phyloP scores from a whole-genome alignment of 2,113 vertebrate species.

The Dermatemys mawii region DNA sequence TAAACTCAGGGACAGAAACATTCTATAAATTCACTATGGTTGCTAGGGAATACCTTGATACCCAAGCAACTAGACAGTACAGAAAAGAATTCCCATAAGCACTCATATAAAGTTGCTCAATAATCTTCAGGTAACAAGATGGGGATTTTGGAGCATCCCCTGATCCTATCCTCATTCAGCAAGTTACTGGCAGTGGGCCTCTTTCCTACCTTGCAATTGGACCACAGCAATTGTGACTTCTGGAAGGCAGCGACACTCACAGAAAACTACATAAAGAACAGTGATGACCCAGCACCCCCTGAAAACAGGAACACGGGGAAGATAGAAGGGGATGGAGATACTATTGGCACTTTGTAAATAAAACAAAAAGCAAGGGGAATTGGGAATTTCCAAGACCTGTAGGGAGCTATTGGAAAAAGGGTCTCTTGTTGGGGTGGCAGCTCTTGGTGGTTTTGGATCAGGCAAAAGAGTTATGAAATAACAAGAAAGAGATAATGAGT shows the following conservation, averaged over 20 bases:
- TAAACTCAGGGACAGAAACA: not conserved
- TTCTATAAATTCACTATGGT: not conserved
- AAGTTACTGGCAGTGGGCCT: not conserved
- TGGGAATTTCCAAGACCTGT: not conserved
- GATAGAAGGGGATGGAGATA: not conserved
- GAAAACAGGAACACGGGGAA: not conserved
- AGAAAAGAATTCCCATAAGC: not conserved
- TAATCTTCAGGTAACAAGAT: not conserved
- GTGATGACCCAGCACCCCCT: not conserved
- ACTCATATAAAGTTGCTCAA: not conserved
- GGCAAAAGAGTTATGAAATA: not conserved
- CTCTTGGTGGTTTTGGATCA: not conserved
- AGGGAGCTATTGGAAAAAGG: not conserved
- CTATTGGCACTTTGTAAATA: not conserved
- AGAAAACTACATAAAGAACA: not conserved
- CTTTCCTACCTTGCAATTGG: fast-evolving
- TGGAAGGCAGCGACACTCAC: not conserved
- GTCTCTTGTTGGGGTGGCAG: not conserved
- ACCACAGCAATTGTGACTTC: fast-evolving
- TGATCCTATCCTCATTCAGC: not conserved
- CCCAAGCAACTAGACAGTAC: not conserved
- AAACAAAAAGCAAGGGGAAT: not conserved
- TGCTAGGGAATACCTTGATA: not conserved
- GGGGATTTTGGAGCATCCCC: not conserved
- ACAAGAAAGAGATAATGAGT: not conserved